A percentile compares a stretch with the other conserved stretches of the same genome.
Conservation (phyloP, 2,797 vertebrate species). For the Neomorphus geoffroyi region DNA sequence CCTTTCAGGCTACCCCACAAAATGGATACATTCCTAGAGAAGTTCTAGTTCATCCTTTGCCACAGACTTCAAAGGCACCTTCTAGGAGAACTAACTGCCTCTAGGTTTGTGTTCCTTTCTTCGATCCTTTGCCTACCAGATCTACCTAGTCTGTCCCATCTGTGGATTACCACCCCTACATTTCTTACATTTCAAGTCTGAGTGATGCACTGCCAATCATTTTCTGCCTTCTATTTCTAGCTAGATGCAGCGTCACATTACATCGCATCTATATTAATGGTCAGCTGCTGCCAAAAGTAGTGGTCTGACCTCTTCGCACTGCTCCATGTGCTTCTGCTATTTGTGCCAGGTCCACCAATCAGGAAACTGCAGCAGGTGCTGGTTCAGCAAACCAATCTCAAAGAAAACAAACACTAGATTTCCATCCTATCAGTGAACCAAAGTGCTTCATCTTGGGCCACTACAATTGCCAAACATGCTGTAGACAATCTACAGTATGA, state of each 20-base stretch:
- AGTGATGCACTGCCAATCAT: background rate
- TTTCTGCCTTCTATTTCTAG: background rate
- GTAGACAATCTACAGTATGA: fast-evolving
- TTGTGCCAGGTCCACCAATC: background rate
- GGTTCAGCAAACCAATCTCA: background rate
- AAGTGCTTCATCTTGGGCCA: background rate
- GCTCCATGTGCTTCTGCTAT: background rate
- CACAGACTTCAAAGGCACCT: background rate
- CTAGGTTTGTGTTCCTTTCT: background rate
- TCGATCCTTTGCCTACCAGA: background rate
- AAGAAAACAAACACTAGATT: too few relatives aligned
- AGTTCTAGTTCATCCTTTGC: background rate
- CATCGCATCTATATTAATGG: background rate
- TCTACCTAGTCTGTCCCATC: background rate
- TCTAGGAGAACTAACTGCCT: background rate
- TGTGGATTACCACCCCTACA: background rate
- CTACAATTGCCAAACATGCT: fast-evolving
- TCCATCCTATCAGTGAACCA: background rate
- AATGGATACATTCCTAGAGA: background rate
- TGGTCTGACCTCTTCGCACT: background rate
- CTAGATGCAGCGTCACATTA: background rate
- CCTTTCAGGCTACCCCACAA: background rate
- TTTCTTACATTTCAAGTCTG: fast-evolving
- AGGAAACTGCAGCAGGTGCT: background rate
- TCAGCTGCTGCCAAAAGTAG: background rate